Base-by-base conservation (phyloP, 1,140 invertebrate genomes). In the Spodoptera frugiperda region DNA sequence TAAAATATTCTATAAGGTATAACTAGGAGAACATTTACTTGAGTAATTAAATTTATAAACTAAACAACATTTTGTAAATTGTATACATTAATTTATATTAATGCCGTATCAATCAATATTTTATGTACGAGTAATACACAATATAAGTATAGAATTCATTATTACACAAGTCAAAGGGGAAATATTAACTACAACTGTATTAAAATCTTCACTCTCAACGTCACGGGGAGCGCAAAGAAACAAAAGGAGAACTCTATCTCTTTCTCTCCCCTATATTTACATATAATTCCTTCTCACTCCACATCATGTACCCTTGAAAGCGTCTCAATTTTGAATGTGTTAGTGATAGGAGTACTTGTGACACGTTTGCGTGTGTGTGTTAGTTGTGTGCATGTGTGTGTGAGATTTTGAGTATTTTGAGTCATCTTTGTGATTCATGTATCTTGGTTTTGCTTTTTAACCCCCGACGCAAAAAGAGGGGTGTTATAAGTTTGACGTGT, bases 171-270 rank as follows among this genome's bases (percentile, higher is more conserved):
- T 73, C 44, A 77, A 78, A 77, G 84, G 76, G 72, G 81, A 82
- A 89, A 68, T 76, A 87, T 88, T 91, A 89, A 90, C 81, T 90
- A 87, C 87, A 91, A 91, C 88, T 89, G 88, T 93, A 90, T 92
- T 92, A 91, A 89, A 90, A 88, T 89, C 85, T 82, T 85, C 77
- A 76, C 80, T 89, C 87, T 82, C 84, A 77, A 81, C 85, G 87
- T 91, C 87, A 88, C 82, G 80, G 86, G 83, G 84, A 88, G 90
- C 87, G 89, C 89, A 89, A 90, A 89, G 89, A 92, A 93, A 93
- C 90, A 92, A 93, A 92, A 90, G 90, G 77, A 77, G 77, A 82
- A 17, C 83, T 78, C 77, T 80, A 78, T 92, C 87, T 86, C 87
- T 73, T 49, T 87, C 68, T 65, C 78, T 63, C 89, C 12, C 59